Evolutionary conservation across 2,888 invertebrate species (phyloP).

Genomic region (Agrotis puta): DNA sequence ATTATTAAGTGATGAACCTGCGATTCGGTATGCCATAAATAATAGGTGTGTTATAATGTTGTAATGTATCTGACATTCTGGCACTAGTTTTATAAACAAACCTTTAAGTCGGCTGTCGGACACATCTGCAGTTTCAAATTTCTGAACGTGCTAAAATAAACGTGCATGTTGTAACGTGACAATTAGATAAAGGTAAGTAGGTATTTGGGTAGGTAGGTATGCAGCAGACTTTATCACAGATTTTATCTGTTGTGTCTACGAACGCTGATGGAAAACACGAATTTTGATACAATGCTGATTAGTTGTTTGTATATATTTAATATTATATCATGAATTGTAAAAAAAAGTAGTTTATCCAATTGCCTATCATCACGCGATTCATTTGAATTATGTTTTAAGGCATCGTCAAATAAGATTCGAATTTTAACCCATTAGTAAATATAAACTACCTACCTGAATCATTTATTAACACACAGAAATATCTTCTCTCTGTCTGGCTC

Average conservation of each 20-base stretch:
- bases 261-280: slow-evolving; percentile 37
- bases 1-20: slow-evolving; percentile 41
- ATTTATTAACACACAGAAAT: slow-evolving; percentile 47
- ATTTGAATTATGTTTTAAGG: neutral
- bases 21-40: slow-evolving; percentile 45
- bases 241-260: slow-evolving; percentile 48
- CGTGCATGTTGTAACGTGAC: slow-evolving; percentile 39
- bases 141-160: slow-evolving; percentile 46
- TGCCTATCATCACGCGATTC: neutral
- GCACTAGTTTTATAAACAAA: slow-evolving; percentile 47
- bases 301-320: neutral
- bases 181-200: slow-evolving; percentile 36
- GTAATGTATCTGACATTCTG: slow-evolving; percentile 29
- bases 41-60: slow-evolving; percentile 30
- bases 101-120: slow-evolving; percentile 4
- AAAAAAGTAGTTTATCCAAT: neutral
- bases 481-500: slow-evolving; percentile 55
- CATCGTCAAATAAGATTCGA: slow-evolving; percentile 4
- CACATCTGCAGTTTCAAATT: slow-evolving; percentile 56
- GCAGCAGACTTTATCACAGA: slow-evolving; percentile 42
- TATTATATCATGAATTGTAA: neutral
- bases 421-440: slow-evolving; percentile 15
- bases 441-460: slow-evolving; percentile 54
- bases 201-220: slow-evolving; percentile 42
- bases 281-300: slow-evolving; percentile 12